These are phyloP conservation scores for Drosophila melanosoma DNA, from an alignment of 2,888 invertebrate genomes.

Conservation along the genomic window DNA sequence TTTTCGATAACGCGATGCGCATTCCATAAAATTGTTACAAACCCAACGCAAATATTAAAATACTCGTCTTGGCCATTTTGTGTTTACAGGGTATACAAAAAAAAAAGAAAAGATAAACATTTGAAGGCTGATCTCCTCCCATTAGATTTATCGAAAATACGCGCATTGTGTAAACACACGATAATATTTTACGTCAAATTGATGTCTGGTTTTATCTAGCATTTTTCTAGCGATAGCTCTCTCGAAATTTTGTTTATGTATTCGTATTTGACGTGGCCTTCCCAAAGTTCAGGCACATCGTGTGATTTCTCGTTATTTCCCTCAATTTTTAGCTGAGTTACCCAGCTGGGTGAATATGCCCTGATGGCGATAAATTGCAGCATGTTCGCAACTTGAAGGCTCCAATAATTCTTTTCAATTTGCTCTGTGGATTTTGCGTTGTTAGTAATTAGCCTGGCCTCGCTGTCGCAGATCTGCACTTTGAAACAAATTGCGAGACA, in stretches of 20 bases:
- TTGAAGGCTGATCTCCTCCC: conserved; percentile 38
- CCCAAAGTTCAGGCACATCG: conserved; percentile 56
- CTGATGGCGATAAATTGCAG: conserved; percentile 60
- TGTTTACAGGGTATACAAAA: not conserved
- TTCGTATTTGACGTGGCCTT: conserved; percentile 49
- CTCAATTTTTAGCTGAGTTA: conserved; percentile 38
- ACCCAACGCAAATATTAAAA: not conserved
- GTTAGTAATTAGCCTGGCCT: conserved; percentile 69
- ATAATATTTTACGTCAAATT: conserved; percentile 42
- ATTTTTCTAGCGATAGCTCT: conserved; percentile 6
- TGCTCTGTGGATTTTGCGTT: conserved; percentile 68
- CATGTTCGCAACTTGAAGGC: conserved; percentile 52
- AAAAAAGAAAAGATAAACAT: conserved; percentile 6
- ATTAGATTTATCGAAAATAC: conserved; percentile 37
- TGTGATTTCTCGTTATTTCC: conserved; percentile 14
- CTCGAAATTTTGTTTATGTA: conserved; percentile 20
- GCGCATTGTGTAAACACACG: conserved; percentile 46
- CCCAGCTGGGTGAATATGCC: conserved; percentile 28
- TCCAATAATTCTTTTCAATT: conserved; percentile 69
- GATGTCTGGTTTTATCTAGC: conserved; percentile 30
- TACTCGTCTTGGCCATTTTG: not conserved
- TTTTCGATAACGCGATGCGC: not conserved
- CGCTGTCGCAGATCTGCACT: conserved; percentile 51
- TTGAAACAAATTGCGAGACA: conserved; percentile 59
- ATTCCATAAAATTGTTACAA: not conserved